These are phyloP conservation scores for Cinclus cinclus DNA, from an alignment of 2,113 vertebrate genomes.

Conservation along the genomic window DNA sequence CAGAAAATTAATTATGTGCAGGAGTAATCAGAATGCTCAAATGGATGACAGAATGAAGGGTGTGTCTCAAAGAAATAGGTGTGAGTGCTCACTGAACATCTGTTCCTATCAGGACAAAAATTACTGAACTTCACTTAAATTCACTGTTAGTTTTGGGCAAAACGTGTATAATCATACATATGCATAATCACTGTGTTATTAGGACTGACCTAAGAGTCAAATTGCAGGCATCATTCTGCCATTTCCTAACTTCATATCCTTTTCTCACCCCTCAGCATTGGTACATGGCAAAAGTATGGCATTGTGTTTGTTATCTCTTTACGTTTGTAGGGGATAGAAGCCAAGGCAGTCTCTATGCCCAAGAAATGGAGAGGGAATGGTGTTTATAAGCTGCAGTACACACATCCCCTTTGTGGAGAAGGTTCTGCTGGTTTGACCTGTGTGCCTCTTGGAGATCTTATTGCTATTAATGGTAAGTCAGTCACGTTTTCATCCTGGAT, in stretches of 20 bases:
- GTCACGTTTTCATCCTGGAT: not conserved
- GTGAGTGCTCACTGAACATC: not conserved
- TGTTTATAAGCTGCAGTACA: constrained; percentile 85
- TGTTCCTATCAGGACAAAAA: not conserved
- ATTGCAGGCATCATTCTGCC: not conserved
- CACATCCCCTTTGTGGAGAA: constrained; percentile 84
- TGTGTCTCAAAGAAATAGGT: not conserved
- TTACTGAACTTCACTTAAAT: not conserved
- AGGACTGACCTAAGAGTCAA: not conserved
- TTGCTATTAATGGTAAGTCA: constrained; percentile 85
- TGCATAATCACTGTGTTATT: not conserved
- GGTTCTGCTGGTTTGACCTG: constrained; percentile 80
- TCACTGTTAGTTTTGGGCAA: not conserved
- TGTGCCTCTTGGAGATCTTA: constrained; percentile 82
- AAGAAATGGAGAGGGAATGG: constrained; percentile 80
- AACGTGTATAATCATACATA: not conserved
- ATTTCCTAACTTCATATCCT: not conserved
- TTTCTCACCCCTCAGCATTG: not conserved
- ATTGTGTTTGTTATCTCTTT: not conserved
- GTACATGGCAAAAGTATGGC: not conserved
- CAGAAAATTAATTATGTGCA: not conserved
- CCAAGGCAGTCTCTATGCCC: constrained; percentile 82
- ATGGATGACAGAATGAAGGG: not conserved
- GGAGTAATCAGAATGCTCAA: not conserved
- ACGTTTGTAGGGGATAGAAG: constrained; percentile 70